Percentiles rank a stretch among this genome's conserved stretches.
phyloP scores from a whole-genome alignment of 2,888 invertebrate species.

The Ctenicera cuprea region DNA sequence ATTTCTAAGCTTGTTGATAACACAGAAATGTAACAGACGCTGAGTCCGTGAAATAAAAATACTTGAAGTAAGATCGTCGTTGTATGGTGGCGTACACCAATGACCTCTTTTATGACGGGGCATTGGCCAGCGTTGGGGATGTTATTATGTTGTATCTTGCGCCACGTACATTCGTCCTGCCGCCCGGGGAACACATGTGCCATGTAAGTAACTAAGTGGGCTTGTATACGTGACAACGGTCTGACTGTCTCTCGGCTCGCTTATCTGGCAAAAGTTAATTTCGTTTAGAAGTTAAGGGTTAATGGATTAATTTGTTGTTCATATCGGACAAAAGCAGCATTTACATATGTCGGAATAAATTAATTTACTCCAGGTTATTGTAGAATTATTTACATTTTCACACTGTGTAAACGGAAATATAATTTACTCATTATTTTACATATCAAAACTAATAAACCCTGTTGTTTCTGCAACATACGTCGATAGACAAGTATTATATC shows the following conservation, averaged over 20 bases:
- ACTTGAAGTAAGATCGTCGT: constrained; percentile 33
- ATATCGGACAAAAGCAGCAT: constrained; percentile 27
- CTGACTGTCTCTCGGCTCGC: constrained; percentile 36
- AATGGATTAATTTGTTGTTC: constrained; percentile 41
- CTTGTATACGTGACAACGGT: constrained; percentile 58
- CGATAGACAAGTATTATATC: no score
- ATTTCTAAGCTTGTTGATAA: constrained; percentile 19
- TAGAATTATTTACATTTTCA: neutral
- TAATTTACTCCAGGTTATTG: constrained; percentile 23
- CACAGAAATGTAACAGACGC: constrained; percentile 14
- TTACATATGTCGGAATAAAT: constrained; percentile 39
- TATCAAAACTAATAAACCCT: no score
- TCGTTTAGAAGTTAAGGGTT: constrained; percentile 50
- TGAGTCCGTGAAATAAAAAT: constrained; percentile 21
- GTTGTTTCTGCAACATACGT: no score
- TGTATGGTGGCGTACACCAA: constrained; percentile 37
- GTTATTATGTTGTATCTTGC: constrained; percentile 54
- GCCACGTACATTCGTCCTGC: constrained; percentile 54
- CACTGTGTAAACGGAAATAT: neutral
- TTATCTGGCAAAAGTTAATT: constrained; percentile 54
- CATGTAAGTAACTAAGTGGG: constrained; percentile 61
- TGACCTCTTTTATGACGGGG: constrained; percentile 52
- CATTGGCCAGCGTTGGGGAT: constrained; percentile 46
- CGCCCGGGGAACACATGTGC: constrained; percentile 56
- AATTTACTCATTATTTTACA: no score